These are phyloP conservation scores for Oxytorus armatus DNA, from an alignment of 2,888 invertebrate species.

Conservation along the genomic window DNA sequence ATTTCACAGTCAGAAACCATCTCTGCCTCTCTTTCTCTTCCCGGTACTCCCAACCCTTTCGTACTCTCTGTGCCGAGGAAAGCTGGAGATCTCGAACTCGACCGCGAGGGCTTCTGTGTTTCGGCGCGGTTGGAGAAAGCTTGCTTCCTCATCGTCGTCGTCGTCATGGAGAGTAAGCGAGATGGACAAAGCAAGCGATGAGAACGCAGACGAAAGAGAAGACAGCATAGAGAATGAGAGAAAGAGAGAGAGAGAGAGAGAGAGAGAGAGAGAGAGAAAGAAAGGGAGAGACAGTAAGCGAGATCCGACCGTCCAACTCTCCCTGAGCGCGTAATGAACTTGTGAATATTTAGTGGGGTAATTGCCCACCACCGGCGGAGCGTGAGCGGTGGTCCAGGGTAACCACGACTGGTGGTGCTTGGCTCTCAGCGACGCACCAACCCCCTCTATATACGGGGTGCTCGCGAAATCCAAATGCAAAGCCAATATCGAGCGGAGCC, in stretches of 20 bases:
- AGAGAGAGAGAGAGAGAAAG: slow-evolving; percentile 67
- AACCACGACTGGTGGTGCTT: slow-evolving; percentile 25
- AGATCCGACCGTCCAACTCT: slow-evolving; percentile 68
- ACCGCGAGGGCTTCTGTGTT: slow-evolving; percentile 36
- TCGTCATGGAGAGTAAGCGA: slow-evolving; percentile 66
- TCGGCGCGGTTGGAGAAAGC: slow-evolving; percentile 40
- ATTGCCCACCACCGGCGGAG: slow-evolving; percentile 79
- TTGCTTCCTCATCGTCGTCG: slow-evolving; percentile 31
- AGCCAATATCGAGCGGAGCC: slow-evolving; percentile 78
- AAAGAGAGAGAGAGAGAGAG: slow-evolving; percentile 65
- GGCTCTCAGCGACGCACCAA: slow-evolving; percentile 37
- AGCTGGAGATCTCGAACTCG: slow-evolving; percentile 40
- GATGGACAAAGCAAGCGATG: slow-evolving; percentile 46
- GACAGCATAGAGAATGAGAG: slow-evolving; percentile 59
- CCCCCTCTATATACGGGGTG: slow-evolving; percentile 72
- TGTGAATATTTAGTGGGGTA: slow-evolving; percentile 84
- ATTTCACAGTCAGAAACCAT: slow-evolving; percentile 21
- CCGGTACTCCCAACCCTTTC: slow-evolving; percentile 41
- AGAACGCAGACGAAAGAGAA: slow-evolving; percentile 31
- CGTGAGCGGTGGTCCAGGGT: slow-evolving; percentile 58
- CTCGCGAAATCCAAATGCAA: slow-evolving; percentile 77
- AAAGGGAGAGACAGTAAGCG: slow-evolving; percentile 60
- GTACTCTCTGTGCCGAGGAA: slow-evolving; percentile 26
- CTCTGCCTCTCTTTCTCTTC: slow-evolving; percentile 8
- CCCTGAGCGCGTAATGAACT: slow-evolving; percentile 77